phyloP scores from a whole-genome alignment of 2,113 vertebrate species.

The Sprattus sprattus region DNA sequence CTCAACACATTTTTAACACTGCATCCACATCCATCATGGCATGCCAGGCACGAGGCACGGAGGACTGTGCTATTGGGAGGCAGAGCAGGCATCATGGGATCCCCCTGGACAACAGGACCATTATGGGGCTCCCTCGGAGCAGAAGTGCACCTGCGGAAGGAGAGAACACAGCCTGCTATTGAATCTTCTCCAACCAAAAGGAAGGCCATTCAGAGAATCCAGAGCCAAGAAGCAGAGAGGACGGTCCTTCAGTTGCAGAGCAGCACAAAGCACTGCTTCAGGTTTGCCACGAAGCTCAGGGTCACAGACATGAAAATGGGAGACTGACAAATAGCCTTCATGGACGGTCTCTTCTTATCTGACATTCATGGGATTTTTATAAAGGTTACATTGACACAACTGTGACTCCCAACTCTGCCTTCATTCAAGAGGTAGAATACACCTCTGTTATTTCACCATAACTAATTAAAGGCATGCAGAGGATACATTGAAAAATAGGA shows the following conservation, averaged over 20 bases:
- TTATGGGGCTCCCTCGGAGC: background rate
- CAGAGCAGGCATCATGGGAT: background rate
- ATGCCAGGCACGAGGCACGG: background rate
- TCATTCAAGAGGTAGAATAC: background rate
- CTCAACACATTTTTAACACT: background rate
- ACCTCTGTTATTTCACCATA: background rate
- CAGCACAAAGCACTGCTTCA: conserved; percentile 4
- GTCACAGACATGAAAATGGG: background rate
- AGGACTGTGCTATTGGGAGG: background rate
- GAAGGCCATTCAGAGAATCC: background rate
- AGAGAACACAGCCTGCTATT: background rate
- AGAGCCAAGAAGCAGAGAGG: background rate
- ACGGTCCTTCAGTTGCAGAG: background rate
- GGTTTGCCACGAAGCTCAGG: background rate
- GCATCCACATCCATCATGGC: background rate
- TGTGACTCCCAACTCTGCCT: background rate
- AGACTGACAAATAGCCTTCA: background rate
- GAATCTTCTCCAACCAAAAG: background rate
- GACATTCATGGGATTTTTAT: background rate
- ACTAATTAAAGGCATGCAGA: background rate
- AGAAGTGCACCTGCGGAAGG: background rate
- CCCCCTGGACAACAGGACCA: background rate
- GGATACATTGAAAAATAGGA: background rate
- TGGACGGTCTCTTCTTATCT: background rate
- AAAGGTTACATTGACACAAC: background rate